Evolutionary conservation across 2,797 vertebrate genomes (phyloP).

Genomic region (Acropternis orthonyx): DNA sequence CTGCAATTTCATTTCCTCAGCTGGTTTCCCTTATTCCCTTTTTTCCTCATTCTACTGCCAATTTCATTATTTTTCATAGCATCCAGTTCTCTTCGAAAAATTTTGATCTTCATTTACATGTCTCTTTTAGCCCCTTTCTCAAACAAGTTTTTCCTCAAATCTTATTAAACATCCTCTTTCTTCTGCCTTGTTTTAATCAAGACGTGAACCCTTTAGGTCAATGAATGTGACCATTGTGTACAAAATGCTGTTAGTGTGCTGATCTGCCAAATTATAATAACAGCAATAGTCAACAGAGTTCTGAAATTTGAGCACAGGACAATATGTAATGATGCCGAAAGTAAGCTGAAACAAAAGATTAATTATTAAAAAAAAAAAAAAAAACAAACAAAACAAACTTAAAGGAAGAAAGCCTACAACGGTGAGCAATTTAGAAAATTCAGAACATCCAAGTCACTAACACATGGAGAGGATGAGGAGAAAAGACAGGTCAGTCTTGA

Average conservation of each 20-base stretch:
- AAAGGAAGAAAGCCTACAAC: neutral
- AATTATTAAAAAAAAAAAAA: neutral
- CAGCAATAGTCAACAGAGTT: neutral
- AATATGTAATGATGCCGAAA: neutral
- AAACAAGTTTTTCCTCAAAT: neutral
- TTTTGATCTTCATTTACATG: neutral
- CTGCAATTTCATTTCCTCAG: neutral
- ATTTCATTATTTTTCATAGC: neutral
- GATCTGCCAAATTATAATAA: neutral
- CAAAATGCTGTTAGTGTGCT: neutral
- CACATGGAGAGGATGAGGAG: neutral
- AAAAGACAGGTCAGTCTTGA: neutral
- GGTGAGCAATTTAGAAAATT: neutral
- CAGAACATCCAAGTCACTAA: neutral
- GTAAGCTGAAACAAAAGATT: neutral
- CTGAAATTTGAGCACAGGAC: neutral
- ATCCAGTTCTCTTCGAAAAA: neutral
- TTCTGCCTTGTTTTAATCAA: neutral
- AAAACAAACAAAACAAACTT: neutral
- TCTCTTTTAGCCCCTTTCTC: neutral
- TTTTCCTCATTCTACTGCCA: neutral
- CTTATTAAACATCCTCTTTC: neutral
- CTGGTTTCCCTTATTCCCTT: neutral
- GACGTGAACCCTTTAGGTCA: neutral
- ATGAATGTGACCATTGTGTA: neutral